Evolutionary conservation across 2,888 invertebrate genomes (phyloP), one percentile per base, ranked within the genome.

Genomic region (Drosophila testacea): DNA sequence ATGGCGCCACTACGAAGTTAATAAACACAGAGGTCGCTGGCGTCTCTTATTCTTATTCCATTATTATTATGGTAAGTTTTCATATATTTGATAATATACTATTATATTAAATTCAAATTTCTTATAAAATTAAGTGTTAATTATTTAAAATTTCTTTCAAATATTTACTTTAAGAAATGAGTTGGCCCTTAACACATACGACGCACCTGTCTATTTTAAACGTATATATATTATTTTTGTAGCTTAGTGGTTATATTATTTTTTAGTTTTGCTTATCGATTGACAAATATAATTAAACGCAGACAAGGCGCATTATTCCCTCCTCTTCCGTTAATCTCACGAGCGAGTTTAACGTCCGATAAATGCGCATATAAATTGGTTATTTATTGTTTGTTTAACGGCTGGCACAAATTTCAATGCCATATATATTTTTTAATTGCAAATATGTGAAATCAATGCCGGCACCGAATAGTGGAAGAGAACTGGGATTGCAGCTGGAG

Each of bases 311-410:
- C 3, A 34, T 4, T 36, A 22, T 27, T n/a, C 36, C 10, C 4
- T 9, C 9, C 2, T n/a, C 4, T 13, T 28, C 6, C 28, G 36
- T 9, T 22, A 6, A 41, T 9, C 27, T n/a, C 44, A 69, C 52
- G 52, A 60, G 52, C 72, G 75, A 84, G 7, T 32, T 32, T 6
- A 32, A 32, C 32, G 54, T 56, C 51, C 75, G 75, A 84, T 70
- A 84, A 89, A 87, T 84, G 82, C 47, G 85, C 79, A 84, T 84
- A 78, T 89, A 84, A 84, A 88, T 81, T 84, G 83, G 70, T 73
- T 89, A 88, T 89, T 89, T 83, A 89, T 83, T 74, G 66, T 66
- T 64, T 65, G 56, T 51, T 78, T 69, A 76, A 75, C 62, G 41
- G 62, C 36, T 60, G 11, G 27, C 11, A 32, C 65, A 85, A 85